phyloP scores from a whole-genome alignment of 2,888 invertebrate genomes.

The Junonia oenone region DNA sequence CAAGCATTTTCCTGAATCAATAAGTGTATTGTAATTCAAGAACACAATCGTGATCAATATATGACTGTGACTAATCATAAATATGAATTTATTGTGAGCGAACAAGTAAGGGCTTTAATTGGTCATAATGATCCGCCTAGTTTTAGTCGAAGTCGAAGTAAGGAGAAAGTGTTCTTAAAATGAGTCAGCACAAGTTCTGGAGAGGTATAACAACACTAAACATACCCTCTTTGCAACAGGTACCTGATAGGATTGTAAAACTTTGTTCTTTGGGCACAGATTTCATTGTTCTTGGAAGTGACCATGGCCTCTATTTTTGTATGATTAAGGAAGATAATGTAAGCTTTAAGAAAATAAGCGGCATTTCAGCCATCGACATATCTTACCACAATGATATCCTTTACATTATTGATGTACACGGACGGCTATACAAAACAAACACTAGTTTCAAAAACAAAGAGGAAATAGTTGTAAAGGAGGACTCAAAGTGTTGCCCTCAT shows the following conservation, averaged over 20 bases:
- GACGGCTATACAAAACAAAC: slow-evolving; percentile 79
- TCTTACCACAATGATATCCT: slow-evolving; percentile 80
- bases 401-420: slow-evolving; percentile 81
- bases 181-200: slow-evolving; percentile 76
- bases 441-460: slow-evolving; percentile 76
- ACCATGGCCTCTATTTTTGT: slow-evolving; percentile 69
- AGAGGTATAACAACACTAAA: slow-evolving; percentile 59
- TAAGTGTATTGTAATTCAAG: background rate
- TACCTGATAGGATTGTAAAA: slow-evolving; percentile 71
- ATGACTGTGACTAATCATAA: background rate
- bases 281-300: slow-evolving; percentile 66
- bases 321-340: slow-evolving; percentile 57
- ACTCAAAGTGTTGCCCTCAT: slow-evolving; percentile 82
- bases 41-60: background rate
- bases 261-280: slow-evolving; percentile 58
- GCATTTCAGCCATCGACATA: slow-evolving; percentile 81
- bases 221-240: slow-evolving; percentile 51
- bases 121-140: slow-evolving; percentile 30
- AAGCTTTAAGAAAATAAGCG: slow-evolving; percentile 67
- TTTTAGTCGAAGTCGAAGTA: slow-evolving; percentile 25
- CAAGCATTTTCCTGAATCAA: background rate
- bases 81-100: background rate
- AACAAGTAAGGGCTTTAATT: slow-evolving; percentile 13
- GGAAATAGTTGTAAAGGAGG: slow-evolving; percentile 82
- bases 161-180: slow-evolving; percentile 50